Evolutionary conservation across 2,888 invertebrate species (phyloP).

Genomic region (Netelia melanura): DNA sequence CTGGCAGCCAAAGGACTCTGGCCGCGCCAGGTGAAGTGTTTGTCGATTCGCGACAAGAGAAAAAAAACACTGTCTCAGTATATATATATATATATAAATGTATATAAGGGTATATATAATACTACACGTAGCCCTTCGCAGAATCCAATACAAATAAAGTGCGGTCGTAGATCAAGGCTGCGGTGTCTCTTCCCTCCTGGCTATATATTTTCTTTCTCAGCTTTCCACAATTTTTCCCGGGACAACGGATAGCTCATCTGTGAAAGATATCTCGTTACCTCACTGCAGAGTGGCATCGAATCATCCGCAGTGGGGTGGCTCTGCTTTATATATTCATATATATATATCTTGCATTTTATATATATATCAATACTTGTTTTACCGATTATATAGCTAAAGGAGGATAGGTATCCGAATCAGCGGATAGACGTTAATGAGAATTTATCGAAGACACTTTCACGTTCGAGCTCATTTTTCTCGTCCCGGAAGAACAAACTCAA

Average conservation of each 20-base stretch:
- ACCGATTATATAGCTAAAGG: slow-evolving; percentile 3
- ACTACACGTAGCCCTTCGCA: not conserved
- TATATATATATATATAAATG: too few relatives aligned
- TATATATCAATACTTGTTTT: slow-evolving; percentile 14
- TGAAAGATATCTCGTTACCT: slow-evolving; percentile 44
- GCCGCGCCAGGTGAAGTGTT: too few relatives aligned
- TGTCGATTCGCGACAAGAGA: too few relatives aligned
- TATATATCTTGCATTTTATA: slow-evolving; percentile 18
- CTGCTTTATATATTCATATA: not conserved
- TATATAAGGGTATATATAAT: not conserved
- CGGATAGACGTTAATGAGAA: slow-evolving; percentile 58
- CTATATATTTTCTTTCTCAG: slow-evolving; percentile 31
- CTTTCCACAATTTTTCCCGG: not conserved
- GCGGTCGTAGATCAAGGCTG: slow-evolving; percentile 43
- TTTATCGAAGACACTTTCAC: slow-evolving; percentile 56
- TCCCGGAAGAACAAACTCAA: not conserved
- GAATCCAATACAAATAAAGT: slow-evolving; percentile 38
- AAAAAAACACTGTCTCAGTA: too few relatives aligned
- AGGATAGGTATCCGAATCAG: slow-evolving; percentile 35
- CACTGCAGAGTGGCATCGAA: slow-evolving; percentile 21
- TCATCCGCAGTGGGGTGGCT: slow-evolving; percentile 12
- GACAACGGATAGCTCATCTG: slow-evolving; percentile 37
- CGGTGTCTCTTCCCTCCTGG: not conserved
- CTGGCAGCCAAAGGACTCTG: too few relatives aligned
- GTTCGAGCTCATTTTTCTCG: slow-evolving; percentile 22